These are phyloP conservation scores for Rutilus rutilus DNA, from an alignment of 2,113 vertebrate genomes.

Conservation along the genomic window DNA sequence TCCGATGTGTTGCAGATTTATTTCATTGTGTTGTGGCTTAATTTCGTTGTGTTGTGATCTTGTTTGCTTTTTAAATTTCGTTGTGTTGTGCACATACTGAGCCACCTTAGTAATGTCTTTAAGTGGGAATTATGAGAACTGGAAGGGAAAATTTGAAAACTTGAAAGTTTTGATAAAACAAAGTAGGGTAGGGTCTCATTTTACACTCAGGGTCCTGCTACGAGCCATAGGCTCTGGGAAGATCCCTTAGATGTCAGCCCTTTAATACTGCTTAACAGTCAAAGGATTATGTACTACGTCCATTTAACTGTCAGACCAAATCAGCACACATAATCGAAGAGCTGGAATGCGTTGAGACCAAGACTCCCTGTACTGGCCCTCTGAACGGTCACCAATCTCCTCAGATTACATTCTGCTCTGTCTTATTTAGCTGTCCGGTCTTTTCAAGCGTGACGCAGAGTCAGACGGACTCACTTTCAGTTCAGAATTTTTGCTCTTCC, in stretches of 20 bases:
- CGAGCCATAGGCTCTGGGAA: conserved; percentile 11
- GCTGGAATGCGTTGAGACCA: conserved; percentile 1
- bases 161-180: neutral
- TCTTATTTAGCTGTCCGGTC: conserved; percentile 13
- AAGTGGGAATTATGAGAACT: neutral
- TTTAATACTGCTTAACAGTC: conserved; percentile 56
- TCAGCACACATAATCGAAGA: conserved; percentile 49
- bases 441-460: neutral
- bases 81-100: too few species aligned
- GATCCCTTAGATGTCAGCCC: conserved; percentile 49
- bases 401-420: neutral
- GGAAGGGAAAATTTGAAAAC: neutral
- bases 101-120: neutral
- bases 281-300: conserved; percentile 28
- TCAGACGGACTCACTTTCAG: neutral
- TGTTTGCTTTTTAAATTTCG: too few species aligned
- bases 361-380: neutral
- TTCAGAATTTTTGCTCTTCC: neutral
- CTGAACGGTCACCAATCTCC: neutral
- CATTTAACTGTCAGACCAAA: conserved; percentile 54
- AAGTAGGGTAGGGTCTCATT: neutral
- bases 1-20: too few species aligned
- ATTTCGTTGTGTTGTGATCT: too few species aligned
- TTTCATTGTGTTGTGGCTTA: too few species aligned
- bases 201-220: neutral